Percentiles rank a stretch among this genome's conserved stretches.
These are phyloP conservation scores for Tragelaphus imberbis DNA, from an alignment of 2,113 vertebrate genomes.

Conservation along the genomic window DNA sequence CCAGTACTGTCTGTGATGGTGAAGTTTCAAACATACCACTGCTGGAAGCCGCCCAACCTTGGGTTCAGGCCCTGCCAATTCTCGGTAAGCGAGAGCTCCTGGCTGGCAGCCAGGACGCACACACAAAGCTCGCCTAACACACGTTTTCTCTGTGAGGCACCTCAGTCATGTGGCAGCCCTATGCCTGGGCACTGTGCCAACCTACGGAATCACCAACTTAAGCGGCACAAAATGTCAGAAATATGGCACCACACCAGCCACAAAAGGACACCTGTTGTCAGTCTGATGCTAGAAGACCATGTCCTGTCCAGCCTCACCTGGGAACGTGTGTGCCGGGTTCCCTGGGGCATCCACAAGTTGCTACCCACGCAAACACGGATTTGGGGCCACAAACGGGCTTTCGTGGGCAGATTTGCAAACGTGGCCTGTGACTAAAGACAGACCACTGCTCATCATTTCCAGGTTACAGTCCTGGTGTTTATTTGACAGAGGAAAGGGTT, in stretches of 20 bases:
- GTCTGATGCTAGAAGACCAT: background rate
- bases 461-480: background rate
- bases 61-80: background rate
- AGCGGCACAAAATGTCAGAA: background rate
- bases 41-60: background rate
- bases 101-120: background rate
- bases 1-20: background rate
- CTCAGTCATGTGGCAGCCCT: background rate
- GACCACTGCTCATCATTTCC: background rate
- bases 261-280: background rate
- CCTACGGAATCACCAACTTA: background rate
- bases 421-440: background rate
- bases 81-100: rapidly evolving
- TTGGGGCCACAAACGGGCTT: background rate
- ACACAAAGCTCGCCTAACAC: background rate
- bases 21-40: background rate
- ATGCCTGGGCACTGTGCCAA: background rate
- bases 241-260: rapidly evolving
- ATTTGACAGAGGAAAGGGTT: background rate
- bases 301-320: background rate
- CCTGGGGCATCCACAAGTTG: background rate
- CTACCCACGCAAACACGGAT: background rate
- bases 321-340: rapidly evolving
- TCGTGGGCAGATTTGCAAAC: background rate
- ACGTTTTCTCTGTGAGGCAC: background rate